Evolutionary conservation across 2,888 invertebrate genomes (phyloP).

Genomic region (Bedellia somnulentella): DNA sequence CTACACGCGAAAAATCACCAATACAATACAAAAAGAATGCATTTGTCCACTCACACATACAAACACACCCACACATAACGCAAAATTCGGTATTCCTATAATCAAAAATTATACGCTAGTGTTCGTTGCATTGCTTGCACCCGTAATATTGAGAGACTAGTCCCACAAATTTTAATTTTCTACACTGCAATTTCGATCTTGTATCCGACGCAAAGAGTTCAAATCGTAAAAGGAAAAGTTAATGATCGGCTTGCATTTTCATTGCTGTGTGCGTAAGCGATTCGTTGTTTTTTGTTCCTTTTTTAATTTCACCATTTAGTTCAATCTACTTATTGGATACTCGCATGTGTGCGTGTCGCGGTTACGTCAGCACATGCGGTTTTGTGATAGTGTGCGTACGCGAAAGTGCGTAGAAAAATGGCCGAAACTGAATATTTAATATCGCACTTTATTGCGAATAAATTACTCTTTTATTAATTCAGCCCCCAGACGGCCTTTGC

Average conservation of each 20-base stretch:
- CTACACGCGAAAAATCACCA: constrained; percentile 13
- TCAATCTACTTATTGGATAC: constrained; percentile 59
- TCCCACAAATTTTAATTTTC: constrained; percentile 27
- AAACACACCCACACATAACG: constrained; percentile 21
- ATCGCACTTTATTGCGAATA: constrained; percentile 8
- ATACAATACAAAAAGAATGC: constrained; percentile 39
- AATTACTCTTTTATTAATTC: too few species aligned
- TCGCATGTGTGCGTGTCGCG: constrained; percentile 38
- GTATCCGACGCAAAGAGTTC: too few species aligned
- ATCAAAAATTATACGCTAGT: constrained; percentile 34
- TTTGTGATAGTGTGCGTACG: constrained; percentile 24
- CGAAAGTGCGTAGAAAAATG: constrained; percentile 58
- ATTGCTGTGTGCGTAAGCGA: constrained; percentile 37
- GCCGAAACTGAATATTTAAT: constrained; percentile 23
- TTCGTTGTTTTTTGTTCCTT: constrained; percentile 56
- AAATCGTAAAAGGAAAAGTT: too few species aligned
- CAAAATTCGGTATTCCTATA: constrained; percentile 53
- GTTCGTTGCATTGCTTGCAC: constrained; percentile 37
- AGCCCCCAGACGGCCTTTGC: too few species aligned
- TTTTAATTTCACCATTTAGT: constrained; percentile 63
- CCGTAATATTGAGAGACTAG: constrained; percentile 47
- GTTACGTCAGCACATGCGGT: constrained; percentile 23
- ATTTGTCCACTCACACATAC: constrained; percentile 14
- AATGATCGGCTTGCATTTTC: constrained; percentile 53
- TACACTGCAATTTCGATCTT: too few species aligned